Conservation (phyloP, 2,797 vertebrate species). For the Oreortyx pictus region DNA sequence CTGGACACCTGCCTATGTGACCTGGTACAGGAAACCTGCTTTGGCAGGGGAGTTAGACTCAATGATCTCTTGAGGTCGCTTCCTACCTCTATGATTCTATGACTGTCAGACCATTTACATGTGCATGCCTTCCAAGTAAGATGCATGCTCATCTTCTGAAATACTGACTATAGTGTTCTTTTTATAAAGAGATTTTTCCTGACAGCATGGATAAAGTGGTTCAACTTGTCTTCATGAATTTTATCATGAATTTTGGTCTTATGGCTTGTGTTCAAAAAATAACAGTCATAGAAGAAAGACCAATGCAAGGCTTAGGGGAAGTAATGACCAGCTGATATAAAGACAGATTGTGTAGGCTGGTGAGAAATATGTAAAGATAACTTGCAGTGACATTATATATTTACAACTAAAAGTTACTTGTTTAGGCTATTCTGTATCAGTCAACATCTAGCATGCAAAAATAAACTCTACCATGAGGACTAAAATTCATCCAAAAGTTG, state of each 20-base stretch:
- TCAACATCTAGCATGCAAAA: background rate
- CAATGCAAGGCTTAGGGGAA: background rate
- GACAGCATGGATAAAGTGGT: background rate
- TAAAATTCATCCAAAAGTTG: background rate
- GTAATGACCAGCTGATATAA: background rate
- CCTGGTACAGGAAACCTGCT: too few relatives aligned
- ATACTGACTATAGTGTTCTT: background rate
- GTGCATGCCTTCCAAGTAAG: background rate
- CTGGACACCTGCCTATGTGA: too few relatives aligned
- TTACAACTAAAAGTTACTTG: background rate
- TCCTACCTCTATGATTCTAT: too few relatives aligned
- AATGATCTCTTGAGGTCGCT: too few relatives aligned
- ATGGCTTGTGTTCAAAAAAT: slow-evolving; percentile 7
- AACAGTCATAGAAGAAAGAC: background rate
- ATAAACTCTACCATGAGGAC: background rate
- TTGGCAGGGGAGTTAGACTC: too few relatives aligned
- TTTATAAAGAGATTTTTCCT: background rate
- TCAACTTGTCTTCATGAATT: background rate
- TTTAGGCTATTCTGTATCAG: background rate
- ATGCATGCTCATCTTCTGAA: background rate
- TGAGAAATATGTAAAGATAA: background rate
- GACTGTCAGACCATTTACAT: background rate
- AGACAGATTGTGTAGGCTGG: background rate
- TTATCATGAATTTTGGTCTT: background rate
- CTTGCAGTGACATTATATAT: background rate